Percentiles rank a stretch among this genome's conserved stretches.
phyloP scores from a whole-genome alignment of 2,797 vertebrate species.

The Alectoris magna region DNA sequence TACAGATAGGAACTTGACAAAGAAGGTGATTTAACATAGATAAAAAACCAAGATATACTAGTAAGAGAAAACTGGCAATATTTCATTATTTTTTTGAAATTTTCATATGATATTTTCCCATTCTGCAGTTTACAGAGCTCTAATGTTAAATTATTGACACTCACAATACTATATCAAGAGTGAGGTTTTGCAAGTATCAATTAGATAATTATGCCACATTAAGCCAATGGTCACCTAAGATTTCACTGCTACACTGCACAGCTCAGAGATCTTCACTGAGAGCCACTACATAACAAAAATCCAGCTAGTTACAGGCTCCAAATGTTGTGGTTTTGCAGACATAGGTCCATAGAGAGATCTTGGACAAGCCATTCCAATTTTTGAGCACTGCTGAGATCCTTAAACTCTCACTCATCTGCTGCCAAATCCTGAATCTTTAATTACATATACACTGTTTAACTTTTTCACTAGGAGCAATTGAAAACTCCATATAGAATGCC shows the following conservation, averaged over 20 bases:
- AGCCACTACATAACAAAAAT: not conserved
- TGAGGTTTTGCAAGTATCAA: not conserved
- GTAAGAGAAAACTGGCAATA: not conserved
- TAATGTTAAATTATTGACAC: not conserved
- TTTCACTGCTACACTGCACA: not conserved
- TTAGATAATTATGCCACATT: not conserved
- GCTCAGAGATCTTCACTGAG: not conserved
- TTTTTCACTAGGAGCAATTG: not conserved
- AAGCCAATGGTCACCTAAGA: not conserved
- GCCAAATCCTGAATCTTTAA: constrained; percentile 15
- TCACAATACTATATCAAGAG: not conserved
- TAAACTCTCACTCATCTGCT: not conserved
- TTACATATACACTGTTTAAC: not conserved
- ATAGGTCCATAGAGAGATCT: not conserved
- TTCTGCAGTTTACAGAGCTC: not conserved
- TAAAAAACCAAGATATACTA: not conserved
- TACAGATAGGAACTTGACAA: not conserved
- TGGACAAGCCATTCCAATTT: not conserved
- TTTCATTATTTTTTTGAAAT: not conserved
- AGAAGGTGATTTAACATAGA: not conserved
- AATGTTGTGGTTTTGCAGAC: not conserved
- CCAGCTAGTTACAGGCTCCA: not conserved
- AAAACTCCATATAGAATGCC: not conserved
- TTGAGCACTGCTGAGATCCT: not conserved
- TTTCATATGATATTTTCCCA: not conserved